Evolutionary conservation across 2,113 vertebrate species (phyloP).

Genomic region (Tragelaphus imberbis): DNA sequence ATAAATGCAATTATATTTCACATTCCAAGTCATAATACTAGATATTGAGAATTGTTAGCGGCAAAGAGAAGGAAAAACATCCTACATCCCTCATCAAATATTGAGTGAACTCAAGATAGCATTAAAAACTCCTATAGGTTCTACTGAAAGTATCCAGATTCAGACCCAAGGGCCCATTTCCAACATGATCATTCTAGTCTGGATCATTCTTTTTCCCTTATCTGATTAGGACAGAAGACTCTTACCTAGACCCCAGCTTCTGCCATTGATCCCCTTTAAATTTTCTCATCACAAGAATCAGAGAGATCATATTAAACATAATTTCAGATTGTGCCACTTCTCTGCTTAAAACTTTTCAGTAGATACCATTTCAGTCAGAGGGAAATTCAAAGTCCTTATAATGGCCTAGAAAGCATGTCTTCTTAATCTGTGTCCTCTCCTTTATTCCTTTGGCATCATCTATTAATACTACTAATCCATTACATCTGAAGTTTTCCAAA

Average conservation of each 20-base stretch:
- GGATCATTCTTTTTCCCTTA: background rate
- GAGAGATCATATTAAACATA: background rate
- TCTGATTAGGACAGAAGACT: background rate
- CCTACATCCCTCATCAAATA: background rate
- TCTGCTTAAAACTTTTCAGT: background rate
- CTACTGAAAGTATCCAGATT: background rate
- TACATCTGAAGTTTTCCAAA: constrained; percentile 38
- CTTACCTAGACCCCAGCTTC: background rate
- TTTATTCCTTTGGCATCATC: background rate
- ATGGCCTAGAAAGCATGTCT: background rate
- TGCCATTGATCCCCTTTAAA: background rate
- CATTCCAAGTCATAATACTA: background rate
- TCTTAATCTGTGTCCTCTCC: background rate
- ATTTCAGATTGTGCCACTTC: background rate
- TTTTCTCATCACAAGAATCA: background rate
- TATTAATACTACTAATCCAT: background rate
- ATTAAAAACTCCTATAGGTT: background rate
- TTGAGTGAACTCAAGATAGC: background rate
- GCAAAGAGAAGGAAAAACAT: background rate
- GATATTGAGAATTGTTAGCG: background rate
- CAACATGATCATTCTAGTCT: background rate
- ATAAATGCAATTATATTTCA: background rate
- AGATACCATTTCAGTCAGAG: background rate
- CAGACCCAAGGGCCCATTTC: background rate
- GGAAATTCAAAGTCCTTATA: background rate